Percentiles rank a stretch among this genome's conserved stretches.
These are phyloP conservation scores for Lepisosteus oculatus DNA, from an alignment of 2,113 vertebrate genomes.

Conservation along the genomic window DNA sequence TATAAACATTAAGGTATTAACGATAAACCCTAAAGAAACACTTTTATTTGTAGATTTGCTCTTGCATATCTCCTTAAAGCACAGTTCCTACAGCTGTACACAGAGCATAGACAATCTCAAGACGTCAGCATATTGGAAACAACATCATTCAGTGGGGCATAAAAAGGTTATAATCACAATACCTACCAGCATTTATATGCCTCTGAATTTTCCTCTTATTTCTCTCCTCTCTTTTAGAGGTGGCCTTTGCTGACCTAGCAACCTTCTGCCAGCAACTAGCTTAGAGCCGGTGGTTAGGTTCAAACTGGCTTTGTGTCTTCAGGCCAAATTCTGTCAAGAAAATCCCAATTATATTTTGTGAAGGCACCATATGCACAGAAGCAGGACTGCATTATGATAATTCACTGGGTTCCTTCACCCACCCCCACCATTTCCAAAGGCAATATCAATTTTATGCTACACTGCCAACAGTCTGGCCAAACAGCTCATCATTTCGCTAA, in stretches of 20 bases:
- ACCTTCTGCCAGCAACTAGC: background rate
- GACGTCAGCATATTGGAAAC: no score
- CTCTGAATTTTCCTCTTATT: background rate
- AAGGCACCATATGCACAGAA: background rate
- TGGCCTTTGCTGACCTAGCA: background rate
- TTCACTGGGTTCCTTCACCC: background rate
- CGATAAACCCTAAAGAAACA: no score
- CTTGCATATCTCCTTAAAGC: no score
- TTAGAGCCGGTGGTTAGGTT: constrained; percentile 1
- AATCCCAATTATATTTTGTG: constrained; percentile 2
- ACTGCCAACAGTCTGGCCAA: background rate
- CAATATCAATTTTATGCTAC: constrained; percentile 26
- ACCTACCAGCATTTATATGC: no score
- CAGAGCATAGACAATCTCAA: no score
- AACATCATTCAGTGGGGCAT: no score
- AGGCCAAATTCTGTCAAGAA: background rate
- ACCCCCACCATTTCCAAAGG: constrained; percentile 24
- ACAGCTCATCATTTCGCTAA: background rate
- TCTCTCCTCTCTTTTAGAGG: background rate
- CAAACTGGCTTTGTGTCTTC: constrained; percentile 8
- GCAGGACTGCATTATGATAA: constrained; percentile 4
- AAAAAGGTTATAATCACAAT: no score
- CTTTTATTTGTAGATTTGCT: no score
- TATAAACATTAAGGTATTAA: no score
- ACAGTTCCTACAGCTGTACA: no score